phyloP scores from a whole-genome alignment of 2,113 vertebrate genomes.

The Accipiter virgatus region DNA sequence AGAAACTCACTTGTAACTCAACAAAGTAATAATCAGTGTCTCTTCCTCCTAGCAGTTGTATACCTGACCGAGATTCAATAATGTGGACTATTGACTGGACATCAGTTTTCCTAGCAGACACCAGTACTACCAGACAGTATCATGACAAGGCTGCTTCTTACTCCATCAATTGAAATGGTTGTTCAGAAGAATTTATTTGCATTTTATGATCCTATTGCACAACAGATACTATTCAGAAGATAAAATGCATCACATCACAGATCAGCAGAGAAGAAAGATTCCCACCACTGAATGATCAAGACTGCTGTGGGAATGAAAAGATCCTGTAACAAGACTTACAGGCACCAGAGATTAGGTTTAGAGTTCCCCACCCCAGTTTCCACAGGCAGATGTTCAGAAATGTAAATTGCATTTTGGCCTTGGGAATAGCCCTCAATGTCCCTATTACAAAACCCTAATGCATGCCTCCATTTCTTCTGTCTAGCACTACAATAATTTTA shows the following conservation, averaged over 20 bases:
- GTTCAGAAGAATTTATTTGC: background rate
- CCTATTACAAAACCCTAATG: background rate
- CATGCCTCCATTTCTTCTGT: background rate
- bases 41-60: background rate
- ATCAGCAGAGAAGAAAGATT: background rate
- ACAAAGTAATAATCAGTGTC: background rate
- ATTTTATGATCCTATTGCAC: background rate
- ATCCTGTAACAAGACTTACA: background rate
- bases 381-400: background rate
- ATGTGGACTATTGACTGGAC: background rate
- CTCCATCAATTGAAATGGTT: background rate
- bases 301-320: background rate
- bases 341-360: background rate
- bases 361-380: background rate
- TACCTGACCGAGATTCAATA: background rate
- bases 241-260: background rate
- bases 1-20: background rate
- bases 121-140: background rate
- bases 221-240: background rate
- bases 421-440: background rate
- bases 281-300: background rate
- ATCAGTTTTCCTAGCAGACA: background rate
- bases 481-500: background rate
- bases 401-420: background rate
- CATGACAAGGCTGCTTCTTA: background rate